Evolutionary conservation across 2,113 vertebrate species (phyloP), one percentile per base, ranked within the genome.

Genomic region (Orientallactaga bullata): DNA sequence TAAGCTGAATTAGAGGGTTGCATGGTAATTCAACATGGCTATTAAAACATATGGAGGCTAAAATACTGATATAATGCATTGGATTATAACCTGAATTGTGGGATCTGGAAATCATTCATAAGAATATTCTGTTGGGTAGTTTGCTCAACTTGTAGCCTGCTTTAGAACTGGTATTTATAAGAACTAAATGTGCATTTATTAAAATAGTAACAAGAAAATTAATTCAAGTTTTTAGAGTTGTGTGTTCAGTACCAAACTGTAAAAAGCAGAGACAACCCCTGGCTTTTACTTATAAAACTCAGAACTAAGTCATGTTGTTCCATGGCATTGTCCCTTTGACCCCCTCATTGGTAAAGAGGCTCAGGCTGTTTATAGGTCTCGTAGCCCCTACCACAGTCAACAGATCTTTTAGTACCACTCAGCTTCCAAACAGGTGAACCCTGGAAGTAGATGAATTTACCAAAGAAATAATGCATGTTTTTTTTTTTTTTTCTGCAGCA

Each of bases 1-100:
- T 95, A 94, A 92, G 85, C 88, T 96, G 82, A 97, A 95, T 97
- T 96, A 94, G 79, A 96, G 69, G 71, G 60, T 94, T 96, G 78
- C 88, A 95, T 94, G 94, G 90, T 96, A 94, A 97, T 97, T 97
- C 94, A 96, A 90, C 95, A 96, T 42, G 88, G 92, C 80, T 96
- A 92, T 96, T 96, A 94, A 95, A 95, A 88, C 90, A 95, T 85
- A 88, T 83, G 76, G 82, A 96, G 88, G 61, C 42, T 90, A 93
- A 95, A 94, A 92, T 91, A 95, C 78, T 61, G 81, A 93, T 92
- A 85, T 73, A 74, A 24, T 89, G 30, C 65, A 58, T 78, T 66
- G 15, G 28, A 66, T 91, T 78, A 87, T 60, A 78, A 80, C 78
- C 69, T 92, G 78, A 92, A 10, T 8, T 87, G 37, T 24, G 35